Conservation (phyloP, 1,140 invertebrate species). For the Yoshiicerus persimilis region DNA sequence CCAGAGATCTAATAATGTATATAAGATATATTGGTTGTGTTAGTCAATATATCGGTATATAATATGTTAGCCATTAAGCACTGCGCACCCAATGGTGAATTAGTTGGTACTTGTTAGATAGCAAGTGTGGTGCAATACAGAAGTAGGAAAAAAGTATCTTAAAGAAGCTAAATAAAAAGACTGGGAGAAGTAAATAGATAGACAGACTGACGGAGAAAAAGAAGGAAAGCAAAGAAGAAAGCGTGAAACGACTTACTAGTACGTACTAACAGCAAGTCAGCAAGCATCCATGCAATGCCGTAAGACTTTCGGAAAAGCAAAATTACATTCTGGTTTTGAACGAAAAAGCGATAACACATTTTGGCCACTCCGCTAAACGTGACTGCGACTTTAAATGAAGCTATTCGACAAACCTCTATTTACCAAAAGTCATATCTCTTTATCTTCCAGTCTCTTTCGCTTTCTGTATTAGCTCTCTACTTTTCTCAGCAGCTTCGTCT, state of each 20-base stretch:
- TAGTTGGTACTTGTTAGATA: not conserved
- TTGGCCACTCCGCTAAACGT: constrained; percentile 35
- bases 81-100: not conserved
- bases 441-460: not conserved
- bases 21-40: no score
- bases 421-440: constrained; percentile 8
- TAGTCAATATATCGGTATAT: no score
- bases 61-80: not conserved
- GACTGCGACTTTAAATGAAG: constrained; percentile 38
- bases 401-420: constrained; percentile 22
- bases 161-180: not conserved
- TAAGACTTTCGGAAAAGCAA: not conserved
- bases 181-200: not conserved
- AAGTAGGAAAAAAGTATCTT: not conserved
- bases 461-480: not conserved
- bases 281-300: not conserved
- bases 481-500: not conserved
- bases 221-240: not conserved
- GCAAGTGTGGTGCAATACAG: not conserved
- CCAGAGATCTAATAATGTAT: no score
- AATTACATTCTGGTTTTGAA: constrained; percentile 27
- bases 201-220: not conserved
- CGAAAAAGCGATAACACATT: constrained; percentile 41
- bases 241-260: not conserved
- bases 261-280: not conserved